phyloP scores from a whole-genome alignment of 2,888 invertebrate species.

The Panzeria rudis region DNA sequence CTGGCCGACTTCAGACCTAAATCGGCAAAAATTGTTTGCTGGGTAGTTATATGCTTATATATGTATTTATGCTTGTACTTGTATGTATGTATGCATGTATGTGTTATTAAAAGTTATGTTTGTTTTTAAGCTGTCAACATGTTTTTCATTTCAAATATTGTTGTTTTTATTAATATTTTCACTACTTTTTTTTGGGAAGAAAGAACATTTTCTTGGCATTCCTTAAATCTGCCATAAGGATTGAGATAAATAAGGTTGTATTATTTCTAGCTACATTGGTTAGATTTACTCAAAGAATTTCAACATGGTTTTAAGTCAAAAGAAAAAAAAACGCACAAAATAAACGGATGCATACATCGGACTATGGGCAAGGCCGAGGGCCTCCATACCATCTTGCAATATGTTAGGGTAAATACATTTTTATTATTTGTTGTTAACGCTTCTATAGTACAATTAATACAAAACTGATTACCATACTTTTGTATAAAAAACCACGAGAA shows the following conservation, averaged over 20 bases:
- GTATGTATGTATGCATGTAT: background rate
- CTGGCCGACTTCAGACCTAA: too few relatives aligned
- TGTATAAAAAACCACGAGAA: too few relatives aligned
- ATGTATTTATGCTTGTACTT: background rate
- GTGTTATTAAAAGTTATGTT: slow-evolving; percentile 32
- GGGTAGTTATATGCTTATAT: background rate
- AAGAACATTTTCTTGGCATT: slow-evolving; percentile 13
- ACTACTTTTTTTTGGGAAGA: background rate
- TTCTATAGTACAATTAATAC: too few relatives aligned
- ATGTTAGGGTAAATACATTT: too few relatives aligned
- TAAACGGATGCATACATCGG: too few relatives aligned
- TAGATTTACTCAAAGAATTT: background rate
- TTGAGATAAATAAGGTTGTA: background rate
- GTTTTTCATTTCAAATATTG: slow-evolving; percentile 38
- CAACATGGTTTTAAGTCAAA: too few relatives aligned
- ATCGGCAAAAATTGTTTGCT: too few relatives aligned
- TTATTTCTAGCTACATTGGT: background rate
- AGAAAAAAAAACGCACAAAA: too few relatives aligned
- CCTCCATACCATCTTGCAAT: too few relatives aligned
- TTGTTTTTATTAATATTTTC: slow-evolving; percentile 19
- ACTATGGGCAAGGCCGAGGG: too few relatives aligned
- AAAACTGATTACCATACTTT: too few relatives aligned
- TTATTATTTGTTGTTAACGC: too few relatives aligned
- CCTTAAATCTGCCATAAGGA: background rate
- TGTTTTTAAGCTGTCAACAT: slow-evolving; percentile 56